Evolutionary conservation across 2,113 vertebrate species (phyloP).

Genomic region (Vanacampus margaritifer): DNA sequence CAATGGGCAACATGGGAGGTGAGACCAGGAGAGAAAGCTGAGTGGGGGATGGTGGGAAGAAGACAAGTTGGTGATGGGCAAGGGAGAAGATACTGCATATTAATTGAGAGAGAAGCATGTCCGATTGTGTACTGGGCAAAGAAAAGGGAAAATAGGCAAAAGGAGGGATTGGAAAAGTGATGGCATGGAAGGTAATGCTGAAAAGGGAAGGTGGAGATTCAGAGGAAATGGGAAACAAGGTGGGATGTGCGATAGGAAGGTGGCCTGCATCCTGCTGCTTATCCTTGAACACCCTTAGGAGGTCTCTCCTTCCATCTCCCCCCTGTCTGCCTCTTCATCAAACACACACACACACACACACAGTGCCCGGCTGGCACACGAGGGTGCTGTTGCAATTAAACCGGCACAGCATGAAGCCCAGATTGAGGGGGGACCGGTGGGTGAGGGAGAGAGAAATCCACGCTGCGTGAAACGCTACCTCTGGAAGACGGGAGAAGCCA

Average conservation of each 20-base stretch:
- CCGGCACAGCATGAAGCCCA: conserved; percentile 62
- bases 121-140: conserved; percentile 4
- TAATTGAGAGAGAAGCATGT: neutral
- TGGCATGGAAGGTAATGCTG: conserved; percentile 9
- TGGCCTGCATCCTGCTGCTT: conserved; percentile 65
- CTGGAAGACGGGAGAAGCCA: conserved; percentile 47
- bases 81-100: neutral
- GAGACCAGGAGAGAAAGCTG: conserved; percentile 23
- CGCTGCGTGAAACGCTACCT: conserved; percentile 44
- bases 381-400: conserved; percentile 79
- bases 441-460: conserved; percentile 48
- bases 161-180: neutral
- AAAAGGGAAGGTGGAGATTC: conserved; percentile 13
- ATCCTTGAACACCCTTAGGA: conserved; percentile 78
- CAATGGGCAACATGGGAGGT: conserved; percentile 54
- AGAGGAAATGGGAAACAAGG: conserved; percentile 42
- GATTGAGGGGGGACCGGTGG: conserved; percentile 56
- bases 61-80: conserved; percentile 11
- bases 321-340: conserved; percentile 29
- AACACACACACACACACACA: conserved; percentile 19
- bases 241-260: conserved; percentile 55
- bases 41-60: conserved; percentile 8
- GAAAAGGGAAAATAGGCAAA: conserved; percentile 7
- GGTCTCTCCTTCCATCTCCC: conserved; percentile 58
- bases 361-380: conserved; percentile 56